phyloP scores from a whole-genome alignment of 2,797 vertebrate species.

The Scolopax bukidnonensis region DNA sequence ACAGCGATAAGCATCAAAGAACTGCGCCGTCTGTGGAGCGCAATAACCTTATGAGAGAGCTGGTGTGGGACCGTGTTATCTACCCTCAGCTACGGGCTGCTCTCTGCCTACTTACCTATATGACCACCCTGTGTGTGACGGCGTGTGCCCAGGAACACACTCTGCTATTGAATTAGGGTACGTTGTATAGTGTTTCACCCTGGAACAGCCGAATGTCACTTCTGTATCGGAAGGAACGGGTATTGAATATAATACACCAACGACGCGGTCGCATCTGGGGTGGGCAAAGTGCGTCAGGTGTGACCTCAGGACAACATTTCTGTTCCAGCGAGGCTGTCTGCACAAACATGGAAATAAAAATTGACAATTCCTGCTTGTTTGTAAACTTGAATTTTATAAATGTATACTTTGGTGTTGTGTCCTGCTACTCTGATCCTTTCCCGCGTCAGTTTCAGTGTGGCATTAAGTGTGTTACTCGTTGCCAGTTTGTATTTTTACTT shows the following conservation, averaged over 20 bases:
- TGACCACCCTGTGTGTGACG: neutral
- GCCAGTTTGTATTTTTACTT: neutral
- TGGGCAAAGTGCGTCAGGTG: neutral
- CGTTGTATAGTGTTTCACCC: neutral
- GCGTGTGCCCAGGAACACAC: neutral
- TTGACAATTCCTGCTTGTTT: neutral
- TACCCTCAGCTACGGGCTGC: neutral
- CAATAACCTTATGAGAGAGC: neutral
- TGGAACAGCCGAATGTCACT: neutral
- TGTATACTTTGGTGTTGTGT: neutral
- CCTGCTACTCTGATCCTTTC: neutral
- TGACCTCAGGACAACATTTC: neutral
- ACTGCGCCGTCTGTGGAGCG: neutral
- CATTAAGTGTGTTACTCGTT: neutral
- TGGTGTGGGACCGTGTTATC: neutral
- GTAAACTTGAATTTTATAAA: neutral
- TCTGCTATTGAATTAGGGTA: neutral
- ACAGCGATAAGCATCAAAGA: slow-evolving; percentile 11
- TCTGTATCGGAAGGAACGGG: neutral
- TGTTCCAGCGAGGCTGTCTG: neutral
- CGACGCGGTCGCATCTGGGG: neutral
- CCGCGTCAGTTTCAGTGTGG: neutral
- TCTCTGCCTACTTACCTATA: neutral
- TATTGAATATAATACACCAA: neutral
- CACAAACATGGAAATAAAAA: neutral